Conservation (phyloP, 2,797 vertebrate genomes). For the Geotria australis region DNA sequence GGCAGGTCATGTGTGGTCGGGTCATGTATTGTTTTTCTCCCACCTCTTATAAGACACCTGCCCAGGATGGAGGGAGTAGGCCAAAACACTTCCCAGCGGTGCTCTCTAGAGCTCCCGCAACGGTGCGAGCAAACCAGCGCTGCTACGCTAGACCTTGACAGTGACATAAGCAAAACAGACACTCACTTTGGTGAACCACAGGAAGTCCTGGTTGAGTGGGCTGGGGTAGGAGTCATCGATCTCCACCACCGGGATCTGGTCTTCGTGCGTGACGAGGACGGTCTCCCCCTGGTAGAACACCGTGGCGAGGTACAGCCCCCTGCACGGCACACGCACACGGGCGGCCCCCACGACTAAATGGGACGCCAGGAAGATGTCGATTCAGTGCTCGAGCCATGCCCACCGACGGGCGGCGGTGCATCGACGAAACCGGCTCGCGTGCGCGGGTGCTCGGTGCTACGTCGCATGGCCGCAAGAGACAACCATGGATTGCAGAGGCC, state of each 20-base stretch:
- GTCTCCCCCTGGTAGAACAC: conserved; percentile 55
- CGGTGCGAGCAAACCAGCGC: too few species aligned
- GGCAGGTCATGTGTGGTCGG: too few species aligned
- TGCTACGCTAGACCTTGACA: too few species aligned
- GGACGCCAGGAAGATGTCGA: background rate
- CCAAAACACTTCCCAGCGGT: too few species aligned
- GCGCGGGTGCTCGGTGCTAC: too few species aligned
- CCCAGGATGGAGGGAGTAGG: too few species aligned
- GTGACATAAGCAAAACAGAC: background rate
- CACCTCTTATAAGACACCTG: too few species aligned
- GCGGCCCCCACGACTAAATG: background rate
- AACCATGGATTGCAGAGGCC: too few species aligned
- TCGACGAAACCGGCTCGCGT: background rate
- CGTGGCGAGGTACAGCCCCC: conserved; percentile 40
- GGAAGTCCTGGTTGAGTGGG: conserved; percentile 51
- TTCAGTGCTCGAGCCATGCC: background rate
- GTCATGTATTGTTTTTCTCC: too few species aligned
- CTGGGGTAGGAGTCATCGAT: conserved; percentile 50
- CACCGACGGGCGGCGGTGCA: background rate
- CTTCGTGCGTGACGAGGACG: conserved; percentile 50
- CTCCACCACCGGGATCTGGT: conserved; percentile 58
- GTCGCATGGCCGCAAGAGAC: too few species aligned
- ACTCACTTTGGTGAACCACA: conserved; percentile 60
- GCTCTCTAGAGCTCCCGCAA: too few species aligned
- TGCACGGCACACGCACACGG: conserved; percentile 4